These are phyloP conservation scores for Ceratosolen solmsi DNA, from an alignment of 1,140 invertebrate species.

Conservation along the genomic window DNA sequence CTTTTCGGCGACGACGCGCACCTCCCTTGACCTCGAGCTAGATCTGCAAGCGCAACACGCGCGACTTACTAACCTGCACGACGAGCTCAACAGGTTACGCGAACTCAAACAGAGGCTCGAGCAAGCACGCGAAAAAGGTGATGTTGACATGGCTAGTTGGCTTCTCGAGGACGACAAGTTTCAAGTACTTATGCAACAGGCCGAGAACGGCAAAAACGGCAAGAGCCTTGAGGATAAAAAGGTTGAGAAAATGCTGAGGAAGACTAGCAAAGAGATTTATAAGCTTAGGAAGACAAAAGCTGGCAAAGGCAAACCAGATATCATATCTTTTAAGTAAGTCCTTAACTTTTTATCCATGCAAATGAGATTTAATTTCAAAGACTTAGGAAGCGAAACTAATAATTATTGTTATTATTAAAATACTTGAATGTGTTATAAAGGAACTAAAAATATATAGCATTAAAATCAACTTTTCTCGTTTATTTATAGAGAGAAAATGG, in stretches of 20 bases:
- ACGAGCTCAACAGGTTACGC: conserved; percentile 86
- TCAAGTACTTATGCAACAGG: conserved; percentile 82
- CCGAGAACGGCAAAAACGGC: conserved; percentile 75
- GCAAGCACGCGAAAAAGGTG: conserved; percentile 83
- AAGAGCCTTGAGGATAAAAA: conserved; percentile 84
- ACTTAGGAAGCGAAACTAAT: too few species aligned
- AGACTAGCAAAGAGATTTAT: conserved; percentile 92
- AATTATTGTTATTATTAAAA: too few species aligned
- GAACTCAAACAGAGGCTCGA: conserved; percentile 85
- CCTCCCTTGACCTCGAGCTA: conserved; percentile 92
- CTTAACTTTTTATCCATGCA: too few species aligned
- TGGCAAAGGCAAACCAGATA: conserved; percentile 90
- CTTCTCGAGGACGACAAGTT: conserved; percentile 90
- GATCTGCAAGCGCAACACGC: conserved; percentile 93
- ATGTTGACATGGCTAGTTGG: conserved; percentile 86
- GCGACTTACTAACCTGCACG: conserved; percentile 84
- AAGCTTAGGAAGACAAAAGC: conserved; percentile 89
- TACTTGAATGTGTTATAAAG: not conserved
- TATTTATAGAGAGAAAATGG: conserved; percentile 91
- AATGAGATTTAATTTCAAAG: too few species aligned
- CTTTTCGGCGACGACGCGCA: conserved; percentile 80
- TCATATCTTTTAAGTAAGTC: conserved; percentile 94
- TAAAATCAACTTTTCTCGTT: not conserved
- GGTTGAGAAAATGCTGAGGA: conserved; percentile 86
- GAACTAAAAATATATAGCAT: not conserved